Evolutionary conservation across 2,113 vertebrate species (phyloP).

Genomic region (Hydrolagus affinis): DNA sequence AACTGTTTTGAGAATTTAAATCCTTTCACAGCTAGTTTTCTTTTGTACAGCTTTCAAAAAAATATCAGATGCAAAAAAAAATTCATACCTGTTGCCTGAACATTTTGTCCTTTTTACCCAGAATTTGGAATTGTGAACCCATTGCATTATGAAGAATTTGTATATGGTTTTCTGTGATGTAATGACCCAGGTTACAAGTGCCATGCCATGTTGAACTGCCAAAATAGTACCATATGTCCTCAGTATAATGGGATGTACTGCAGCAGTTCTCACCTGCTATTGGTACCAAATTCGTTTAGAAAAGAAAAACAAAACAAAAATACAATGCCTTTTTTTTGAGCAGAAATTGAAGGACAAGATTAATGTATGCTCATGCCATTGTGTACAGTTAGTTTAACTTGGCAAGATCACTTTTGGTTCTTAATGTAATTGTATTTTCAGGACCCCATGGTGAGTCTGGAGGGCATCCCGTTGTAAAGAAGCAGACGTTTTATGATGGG

Average conservation of each 20-base stretch:
- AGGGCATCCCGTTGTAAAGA: neutral
- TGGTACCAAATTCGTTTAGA: neutral
- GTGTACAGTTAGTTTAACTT: neutral
- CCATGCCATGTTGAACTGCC: neutral
- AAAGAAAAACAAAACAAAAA: neutral
- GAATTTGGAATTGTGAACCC: neutral
- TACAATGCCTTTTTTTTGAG: neutral
- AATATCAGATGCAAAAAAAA: slow-evolving; percentile 29
- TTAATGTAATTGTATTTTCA: neutral
- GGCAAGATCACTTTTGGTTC: neutral
- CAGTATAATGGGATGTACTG: neutral
- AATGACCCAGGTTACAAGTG: neutral
- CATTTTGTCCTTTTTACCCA: neutral
- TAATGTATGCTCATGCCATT: neutral
- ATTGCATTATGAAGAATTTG: neutral
- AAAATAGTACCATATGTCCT: neutral
- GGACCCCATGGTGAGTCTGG: no score
- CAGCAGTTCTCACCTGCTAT: neutral
- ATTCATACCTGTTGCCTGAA: slow-evolving; percentile 15
- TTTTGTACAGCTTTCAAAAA: slow-evolving; percentile 1
- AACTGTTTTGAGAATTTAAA: slow-evolving; percentile 38
- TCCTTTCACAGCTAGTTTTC: neutral
- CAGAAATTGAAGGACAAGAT: neutral
- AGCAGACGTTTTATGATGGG: neutral
- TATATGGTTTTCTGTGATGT: slow-evolving; percentile 26